Evolutionary conservation across 2,888 invertebrate species (phyloP).

Genomic region (Dasysyrphus albostriatus): DNA sequence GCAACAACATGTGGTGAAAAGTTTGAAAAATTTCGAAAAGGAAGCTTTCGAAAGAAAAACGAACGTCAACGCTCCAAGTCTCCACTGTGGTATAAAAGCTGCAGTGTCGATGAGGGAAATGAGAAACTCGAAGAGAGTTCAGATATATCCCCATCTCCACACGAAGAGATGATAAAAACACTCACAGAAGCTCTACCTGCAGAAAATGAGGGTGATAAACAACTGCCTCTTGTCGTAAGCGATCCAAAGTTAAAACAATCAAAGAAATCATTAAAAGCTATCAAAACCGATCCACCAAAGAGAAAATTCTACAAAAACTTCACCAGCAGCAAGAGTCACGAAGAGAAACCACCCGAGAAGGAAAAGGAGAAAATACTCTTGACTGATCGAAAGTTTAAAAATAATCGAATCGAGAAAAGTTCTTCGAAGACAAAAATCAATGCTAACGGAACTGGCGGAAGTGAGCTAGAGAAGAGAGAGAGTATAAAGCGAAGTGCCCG

Average conservation of each 20-base stretch:
- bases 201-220: neutral
- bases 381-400: conserved; percentile 82
- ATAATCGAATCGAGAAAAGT: conserved; percentile 82
- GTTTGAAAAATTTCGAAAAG: conserved; percentile 76
- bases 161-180: neutral
- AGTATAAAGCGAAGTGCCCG: conserved; percentile 78
- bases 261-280: conserved; percentile 77
- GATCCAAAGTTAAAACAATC: conserved; percentile 69
- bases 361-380: conserved; percentile 81
- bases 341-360: conserved; percentile 62
- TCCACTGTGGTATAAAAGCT: conserved; percentile 75
- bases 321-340: conserved; percentile 63
- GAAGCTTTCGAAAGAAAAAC: conserved; percentile 76
- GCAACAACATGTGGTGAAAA: conserved; percentile 55
- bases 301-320: conserved; percentile 75
- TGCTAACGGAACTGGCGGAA: conserved; percentile 52
- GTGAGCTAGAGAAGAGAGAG: conserved; percentile 79
- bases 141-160: neutral
- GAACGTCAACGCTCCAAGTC: conserved; percentile 78
- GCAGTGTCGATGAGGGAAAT: conserved; percentile 67
- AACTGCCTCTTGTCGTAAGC: conserved; percentile 51
- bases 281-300: conserved; percentile 77
- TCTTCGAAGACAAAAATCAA: conserved; percentile 81
- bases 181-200: neutral
- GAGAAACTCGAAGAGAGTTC: conserved; percentile 32